Percentiles rank a stretch among this genome's conserved stretches.
Conservation (phyloP, 2,888 invertebrate genomes). For the Zonitis immaculata region DNA sequence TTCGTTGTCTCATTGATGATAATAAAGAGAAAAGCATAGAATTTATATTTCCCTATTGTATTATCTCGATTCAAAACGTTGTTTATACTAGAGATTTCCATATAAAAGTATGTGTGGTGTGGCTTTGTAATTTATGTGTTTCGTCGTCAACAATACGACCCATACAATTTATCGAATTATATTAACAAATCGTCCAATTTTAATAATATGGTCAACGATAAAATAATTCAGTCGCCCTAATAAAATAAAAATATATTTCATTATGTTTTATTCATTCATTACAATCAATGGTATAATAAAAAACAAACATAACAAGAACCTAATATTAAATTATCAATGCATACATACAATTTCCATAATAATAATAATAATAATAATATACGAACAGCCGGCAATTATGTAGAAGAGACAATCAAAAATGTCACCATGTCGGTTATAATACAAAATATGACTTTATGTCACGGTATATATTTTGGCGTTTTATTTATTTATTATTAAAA, state of each 20-base stretch:
- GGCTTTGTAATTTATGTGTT: too few relatives aligned
- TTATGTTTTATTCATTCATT: conserved; percentile 14
- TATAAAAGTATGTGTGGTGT: too few relatives aligned
- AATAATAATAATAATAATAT: too few relatives aligned
- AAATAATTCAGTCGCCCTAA: background rate
- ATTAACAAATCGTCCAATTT: conserved; percentile 9
- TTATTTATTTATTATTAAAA: too few relatives aligned
- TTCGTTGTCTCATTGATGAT: too few relatives aligned
- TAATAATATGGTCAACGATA: conserved; percentile 11
- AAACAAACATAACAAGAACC: conserved; percentile 13
- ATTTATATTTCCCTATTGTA: too few relatives aligned
- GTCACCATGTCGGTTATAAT: conserved; percentile 13
- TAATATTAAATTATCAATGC: conserved; percentile 16
- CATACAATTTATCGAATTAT: background rate
- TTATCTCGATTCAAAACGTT: too few relatives aligned
- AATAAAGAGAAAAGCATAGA: too few relatives aligned
- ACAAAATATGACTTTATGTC: conserved; percentile 7
- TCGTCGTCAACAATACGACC: background rate
- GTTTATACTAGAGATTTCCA: too few relatives aligned
- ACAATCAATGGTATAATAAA: conserved; percentile 10
- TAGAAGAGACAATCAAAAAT: conserved; percentile 21
- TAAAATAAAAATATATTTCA: conserved; percentile 1
- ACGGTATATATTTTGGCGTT: too few relatives aligned
- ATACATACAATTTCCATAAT: too few relatives aligned
- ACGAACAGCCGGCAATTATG: conserved; percentile 23